These are phyloP conservation scores for Gallinago paraguaiae DNA, from an alignment of 2,113 vertebrate species.

Conservation along the genomic window DNA sequence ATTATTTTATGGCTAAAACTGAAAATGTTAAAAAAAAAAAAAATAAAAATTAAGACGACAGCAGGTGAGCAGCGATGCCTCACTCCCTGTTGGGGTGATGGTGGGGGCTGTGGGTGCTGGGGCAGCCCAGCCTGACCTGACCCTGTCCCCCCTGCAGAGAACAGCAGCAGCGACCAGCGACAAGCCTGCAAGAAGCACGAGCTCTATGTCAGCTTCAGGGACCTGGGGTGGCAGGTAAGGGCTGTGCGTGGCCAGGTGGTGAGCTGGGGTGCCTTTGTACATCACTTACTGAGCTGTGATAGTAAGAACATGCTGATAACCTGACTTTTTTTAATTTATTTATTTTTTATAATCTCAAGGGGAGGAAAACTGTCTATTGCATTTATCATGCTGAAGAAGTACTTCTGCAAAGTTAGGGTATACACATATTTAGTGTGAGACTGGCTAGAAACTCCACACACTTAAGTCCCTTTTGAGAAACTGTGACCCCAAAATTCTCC, in stretches of 20 bases:
- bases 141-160: constrained; percentile 74
- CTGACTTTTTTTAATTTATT: too few relatives aligned
- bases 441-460: background rate
- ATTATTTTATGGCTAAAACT: background rate
- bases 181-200: constrained; percentile 97
- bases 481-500: background rate
- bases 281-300: background rate
- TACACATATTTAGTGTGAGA: background rate
- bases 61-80: background rate
- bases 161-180: constrained; percentile 91
- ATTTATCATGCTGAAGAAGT: background rate
- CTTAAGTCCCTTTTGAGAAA: background rate
- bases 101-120: background rate
- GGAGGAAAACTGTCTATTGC: rapidly evolving
- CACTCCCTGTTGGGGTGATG: rapidly evolving
- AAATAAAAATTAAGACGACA: background rate
- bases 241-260: background rate
- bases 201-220: constrained; percentile 95
- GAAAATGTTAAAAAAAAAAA: background rate
- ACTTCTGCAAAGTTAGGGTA: background rate
- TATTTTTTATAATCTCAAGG: background rate
- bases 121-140: background rate
- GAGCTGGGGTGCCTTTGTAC: background rate
- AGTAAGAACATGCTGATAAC: background rate
- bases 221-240: constrained; percentile 95